phyloP scores from a whole-genome alignment of 2,888 invertebrate species.

The Dendrolimus houi region DNA sequence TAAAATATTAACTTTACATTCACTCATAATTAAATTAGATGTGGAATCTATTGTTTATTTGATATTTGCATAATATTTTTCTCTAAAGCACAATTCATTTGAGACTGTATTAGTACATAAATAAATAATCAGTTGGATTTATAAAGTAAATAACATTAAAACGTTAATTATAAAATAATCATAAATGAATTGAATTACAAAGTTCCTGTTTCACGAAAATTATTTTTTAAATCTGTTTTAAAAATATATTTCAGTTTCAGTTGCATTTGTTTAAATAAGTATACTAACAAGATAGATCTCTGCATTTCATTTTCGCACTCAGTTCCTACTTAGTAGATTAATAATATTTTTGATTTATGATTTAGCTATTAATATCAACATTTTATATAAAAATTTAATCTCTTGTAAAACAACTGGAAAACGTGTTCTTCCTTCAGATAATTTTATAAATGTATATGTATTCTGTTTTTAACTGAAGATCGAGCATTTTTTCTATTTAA shows the following conservation, averaged over 20 bases:
- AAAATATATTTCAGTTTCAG: constrained; percentile 29
- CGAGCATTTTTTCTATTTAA: constrained; percentile 44
- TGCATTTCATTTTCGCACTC: constrained; percentile 57
- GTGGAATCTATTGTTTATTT: background rate
- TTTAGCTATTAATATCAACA: constrained; percentile 50
- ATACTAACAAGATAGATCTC: constrained; percentile 54
- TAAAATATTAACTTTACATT: background rate
- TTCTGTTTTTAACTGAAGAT: constrained; percentile 18
- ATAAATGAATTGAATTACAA: constrained; percentile 12
- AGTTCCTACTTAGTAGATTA: constrained; percentile 73
- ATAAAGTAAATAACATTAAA: constrained; percentile 12
- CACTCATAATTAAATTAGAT: background rate
- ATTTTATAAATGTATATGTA: constrained; percentile 4
- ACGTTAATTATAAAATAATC: constrained; percentile 4
- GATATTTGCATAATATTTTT: constrained; percentile 3
- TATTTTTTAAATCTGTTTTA: constrained; percentile 5
- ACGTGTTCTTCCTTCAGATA: constrained; percentile 50
- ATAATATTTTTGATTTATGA: constrained; percentile 28
- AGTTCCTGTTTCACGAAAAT: constrained; percentile 18
- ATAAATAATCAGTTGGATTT: constrained; percentile 9
- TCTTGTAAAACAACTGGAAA: constrained; percentile 27
- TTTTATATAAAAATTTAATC: constrained; percentile 19
- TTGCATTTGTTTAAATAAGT: constrained; percentile 53
- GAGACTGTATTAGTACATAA: constrained; percentile 17
- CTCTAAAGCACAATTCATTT: constrained; percentile 14